A percentile compares a stretch with the other conserved stretches of the same genome.
phyloP scores from a whole-genome alignment of 2,888 invertebrate species.

The Diaperis boleti region DNA sequence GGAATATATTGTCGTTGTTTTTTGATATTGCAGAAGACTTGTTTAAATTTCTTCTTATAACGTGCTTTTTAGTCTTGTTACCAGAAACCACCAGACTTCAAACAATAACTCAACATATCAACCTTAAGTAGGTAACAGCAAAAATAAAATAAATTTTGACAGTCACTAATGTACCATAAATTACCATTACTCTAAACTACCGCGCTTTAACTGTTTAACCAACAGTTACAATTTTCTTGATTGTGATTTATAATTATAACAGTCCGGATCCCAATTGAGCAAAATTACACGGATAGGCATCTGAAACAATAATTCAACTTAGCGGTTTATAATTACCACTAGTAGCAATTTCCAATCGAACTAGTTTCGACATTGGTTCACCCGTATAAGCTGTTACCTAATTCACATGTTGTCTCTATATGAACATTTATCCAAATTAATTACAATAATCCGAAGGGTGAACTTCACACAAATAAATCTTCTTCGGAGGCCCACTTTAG shows the following conservation, averaged over 20 bases:
- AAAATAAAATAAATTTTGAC: too few species aligned
- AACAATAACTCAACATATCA: too few species aligned
- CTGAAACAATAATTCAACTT: constrained; percentile 10
- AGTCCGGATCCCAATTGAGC: background rate
- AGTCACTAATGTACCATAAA: too few species aligned
- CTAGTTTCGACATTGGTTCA: constrained; percentile 28
- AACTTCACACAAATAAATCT: constrained; percentile 31
- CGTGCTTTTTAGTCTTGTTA: too few species aligned
- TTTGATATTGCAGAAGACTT: too few species aligned
- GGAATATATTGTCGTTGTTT: too few species aligned
- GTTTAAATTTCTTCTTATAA: too few species aligned
- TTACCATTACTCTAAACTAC: too few species aligned
- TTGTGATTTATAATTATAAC: too few species aligned
- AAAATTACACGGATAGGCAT: constrained; percentile 7
- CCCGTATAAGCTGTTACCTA: constrained; percentile 27
- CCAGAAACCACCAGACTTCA: too few species aligned
- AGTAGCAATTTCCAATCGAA: constrained; percentile 25
- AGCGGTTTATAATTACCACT: constrained; percentile 17
- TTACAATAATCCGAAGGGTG: constrained; percentile 27
- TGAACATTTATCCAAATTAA: constrained; percentile 20
- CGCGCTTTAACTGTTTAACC: too few species aligned
- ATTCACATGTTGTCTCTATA: constrained; percentile 27
- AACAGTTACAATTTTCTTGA: background rate
- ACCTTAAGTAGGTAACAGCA: too few species aligned
- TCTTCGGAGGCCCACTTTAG: constrained; percentile 1